Conservation (phyloP, 2,797 vertebrate genomes). For the Holocentrus rufus region DNA sequence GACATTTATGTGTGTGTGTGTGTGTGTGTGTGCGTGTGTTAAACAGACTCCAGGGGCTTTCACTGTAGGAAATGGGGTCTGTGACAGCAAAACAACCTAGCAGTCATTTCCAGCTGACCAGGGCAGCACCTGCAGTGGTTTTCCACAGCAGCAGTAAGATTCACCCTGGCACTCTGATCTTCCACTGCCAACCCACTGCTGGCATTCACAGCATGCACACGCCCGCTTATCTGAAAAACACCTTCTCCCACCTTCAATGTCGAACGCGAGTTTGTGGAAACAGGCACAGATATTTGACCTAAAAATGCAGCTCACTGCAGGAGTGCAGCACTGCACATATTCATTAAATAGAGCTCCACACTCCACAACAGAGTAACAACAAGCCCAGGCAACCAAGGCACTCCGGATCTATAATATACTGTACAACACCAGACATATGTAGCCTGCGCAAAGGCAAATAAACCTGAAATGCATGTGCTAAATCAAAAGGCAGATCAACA, state of each 20-base stretch:
- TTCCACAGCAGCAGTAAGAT: conserved; percentile 11
- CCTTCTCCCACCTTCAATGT: neutral
- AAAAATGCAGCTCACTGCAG: conserved; percentile 1
- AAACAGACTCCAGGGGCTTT: neutral
- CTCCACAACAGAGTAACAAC: neutral
- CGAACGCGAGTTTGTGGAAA: neutral
- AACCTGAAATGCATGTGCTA: conserved; percentile 39
- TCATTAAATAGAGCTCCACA: neutral
- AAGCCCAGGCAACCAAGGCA: neutral
- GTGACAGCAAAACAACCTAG: conserved; percentile 10
- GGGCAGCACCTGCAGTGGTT: neutral
- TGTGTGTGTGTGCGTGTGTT: conserved; percentile 7
- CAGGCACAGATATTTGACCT: neutral
- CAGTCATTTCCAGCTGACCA: conserved; percentile 26
- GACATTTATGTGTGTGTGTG: conserved; percentile 1
- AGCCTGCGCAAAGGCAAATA: conserved; percentile 48
- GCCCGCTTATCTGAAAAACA: neutral
- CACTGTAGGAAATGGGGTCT: conserved; percentile 5
- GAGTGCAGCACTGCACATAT: neutral
- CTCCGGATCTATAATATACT: conserved; percentile 14
- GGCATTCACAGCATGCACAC: neutral
- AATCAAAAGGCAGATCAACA: conserved; percentile 39
- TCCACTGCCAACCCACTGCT: neutral
- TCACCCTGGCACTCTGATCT: conserved; percentile 4
- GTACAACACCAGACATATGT: conserved; percentile 19